Evolutionary conservation across 2,113 vertebrate species (phyloP).

Genomic region (Dendrocopos noguchii): DNA sequence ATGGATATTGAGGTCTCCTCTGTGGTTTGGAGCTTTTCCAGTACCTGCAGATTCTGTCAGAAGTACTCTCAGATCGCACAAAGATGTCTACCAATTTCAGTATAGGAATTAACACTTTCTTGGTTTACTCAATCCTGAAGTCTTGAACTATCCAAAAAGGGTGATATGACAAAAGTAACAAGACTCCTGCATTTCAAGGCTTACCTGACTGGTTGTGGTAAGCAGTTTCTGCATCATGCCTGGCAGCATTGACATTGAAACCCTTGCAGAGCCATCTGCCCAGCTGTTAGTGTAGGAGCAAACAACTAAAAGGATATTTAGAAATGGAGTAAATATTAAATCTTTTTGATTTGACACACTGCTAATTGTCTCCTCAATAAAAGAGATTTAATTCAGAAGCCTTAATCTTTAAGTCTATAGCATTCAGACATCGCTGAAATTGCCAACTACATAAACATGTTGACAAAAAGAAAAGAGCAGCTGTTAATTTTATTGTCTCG

Average conservation of each 20-base stretch:
- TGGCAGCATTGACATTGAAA: not conserved
- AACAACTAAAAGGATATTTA: not conserved
- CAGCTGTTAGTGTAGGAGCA: not conserved
- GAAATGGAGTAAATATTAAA: not conserved
- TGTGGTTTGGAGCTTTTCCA: slow-evolving; percentile 9
- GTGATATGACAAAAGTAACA: not conserved
- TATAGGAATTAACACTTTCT: not conserved
- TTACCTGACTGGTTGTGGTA: not conserved
- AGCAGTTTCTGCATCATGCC: not conserved
- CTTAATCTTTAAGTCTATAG: not conserved
- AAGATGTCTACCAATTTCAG: not conserved
- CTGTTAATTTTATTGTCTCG: not conserved
- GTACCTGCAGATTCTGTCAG: not conserved
- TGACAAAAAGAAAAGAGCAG: not conserved
- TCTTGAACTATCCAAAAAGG: not conserved
- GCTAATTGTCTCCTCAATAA: not conserved
- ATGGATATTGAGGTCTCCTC: not conserved
- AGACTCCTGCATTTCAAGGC: not conserved
- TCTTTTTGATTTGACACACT: not conserved
- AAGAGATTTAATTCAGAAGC: not conserved
- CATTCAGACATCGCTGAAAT: not conserved
- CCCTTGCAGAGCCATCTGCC: not conserved
- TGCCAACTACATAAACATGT: not conserved
- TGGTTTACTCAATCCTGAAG: not conserved
- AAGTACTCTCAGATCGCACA: not conserved